These are phyloP conservation scores for Triplophysa bombifrons DNA, from an alignment of 2,797 vertebrate genomes.

Conservation along the genomic window DNA sequence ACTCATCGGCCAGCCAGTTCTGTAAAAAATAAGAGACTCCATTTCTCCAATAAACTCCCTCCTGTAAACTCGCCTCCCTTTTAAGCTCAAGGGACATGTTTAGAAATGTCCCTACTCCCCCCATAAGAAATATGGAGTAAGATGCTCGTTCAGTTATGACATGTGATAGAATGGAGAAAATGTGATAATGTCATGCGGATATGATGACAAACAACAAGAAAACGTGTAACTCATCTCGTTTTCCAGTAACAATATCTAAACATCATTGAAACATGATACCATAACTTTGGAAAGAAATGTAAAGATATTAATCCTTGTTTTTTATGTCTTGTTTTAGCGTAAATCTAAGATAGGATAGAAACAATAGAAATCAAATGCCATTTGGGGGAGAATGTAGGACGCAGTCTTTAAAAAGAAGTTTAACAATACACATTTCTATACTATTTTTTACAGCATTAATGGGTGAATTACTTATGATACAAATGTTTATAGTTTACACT, in stretches of 20 bases:
- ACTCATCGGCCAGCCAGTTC: constrained; percentile 16
- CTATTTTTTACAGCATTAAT: neutral
- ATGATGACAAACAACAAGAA: neutral
- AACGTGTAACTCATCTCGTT: too few relatives aligned
- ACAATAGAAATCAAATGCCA: neutral
- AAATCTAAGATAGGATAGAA: neutral
- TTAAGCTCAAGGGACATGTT: constrained; percentile 23
- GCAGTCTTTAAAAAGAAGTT: neutral
- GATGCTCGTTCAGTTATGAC: constrained; percentile 31
- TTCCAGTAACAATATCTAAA: neutral
- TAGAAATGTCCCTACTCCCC: constrained; percentile 40
- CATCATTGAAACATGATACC: neutral
- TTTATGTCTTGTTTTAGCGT: neutral
- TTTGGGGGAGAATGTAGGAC: neutral
- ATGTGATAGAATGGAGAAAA: constrained; percentile 16
- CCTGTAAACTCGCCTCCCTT: constrained; percentile 20
- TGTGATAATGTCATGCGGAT: neutral
- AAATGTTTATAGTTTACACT: neutral
- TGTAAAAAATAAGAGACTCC: constrained; percentile 32
- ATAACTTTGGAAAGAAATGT: neutral
- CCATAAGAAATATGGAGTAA: constrained; percentile 34
- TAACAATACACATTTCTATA: too few relatives aligned
- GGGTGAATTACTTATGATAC: neutral
- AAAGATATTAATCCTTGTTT: neutral
- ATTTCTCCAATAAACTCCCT: constrained; percentile 45